Evolutionary conservation across 1,140 invertebrate species (phyloP), one percentile per base, ranked within the genome.

Genomic region (Pentalonia nigronervosa): DNA sequence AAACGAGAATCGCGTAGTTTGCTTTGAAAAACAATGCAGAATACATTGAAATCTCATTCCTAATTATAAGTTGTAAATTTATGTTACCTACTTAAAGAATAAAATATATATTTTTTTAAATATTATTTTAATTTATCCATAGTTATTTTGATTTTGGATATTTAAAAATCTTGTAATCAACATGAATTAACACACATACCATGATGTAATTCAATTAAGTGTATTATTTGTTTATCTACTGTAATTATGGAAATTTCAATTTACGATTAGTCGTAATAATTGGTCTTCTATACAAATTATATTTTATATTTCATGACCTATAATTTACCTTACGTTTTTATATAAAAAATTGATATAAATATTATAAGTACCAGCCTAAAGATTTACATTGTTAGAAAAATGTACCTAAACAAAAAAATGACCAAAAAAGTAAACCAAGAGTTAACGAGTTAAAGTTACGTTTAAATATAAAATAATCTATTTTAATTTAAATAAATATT

Each of bases 131-230:
- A 76, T 17, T 67, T n/a, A n/a, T n/a, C 14, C 60, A 20, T 76
- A n/a, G 17, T 76, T 76, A n/a, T 76, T 76, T 41, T 4, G 41
- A 4, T 41, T 53, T 20, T n/a, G n/a, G n/a, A n/a, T 30, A 17
- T n/a, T n/a, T 76, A 76, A 76, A 76, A n/a, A 76, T 76, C 14
- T 76, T 76, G 11, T 76, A 76, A 76, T 76, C n/a, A n/a, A 45
- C 3, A 45, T 45, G 36, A 45, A 84, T 25, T 36, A 41, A 23
- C 41, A 84, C 41, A 0, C 34, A 45, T 41, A 25, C 21, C 36
- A 45, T 84, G 83, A 84, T 25, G 41, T 84, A 84, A 84, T 84
- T 84, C 8, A 41, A 41, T 84, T 84, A 84, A 45, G 36, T 84
- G 23, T 41, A 45, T 84, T 36, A 45, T 84, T 36, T 84, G 11